These are phyloP conservation scores for Tenebrosternarchus preto DNA, from an alignment of 2,113 vertebrate species.

Conservation along the genomic window DNA sequence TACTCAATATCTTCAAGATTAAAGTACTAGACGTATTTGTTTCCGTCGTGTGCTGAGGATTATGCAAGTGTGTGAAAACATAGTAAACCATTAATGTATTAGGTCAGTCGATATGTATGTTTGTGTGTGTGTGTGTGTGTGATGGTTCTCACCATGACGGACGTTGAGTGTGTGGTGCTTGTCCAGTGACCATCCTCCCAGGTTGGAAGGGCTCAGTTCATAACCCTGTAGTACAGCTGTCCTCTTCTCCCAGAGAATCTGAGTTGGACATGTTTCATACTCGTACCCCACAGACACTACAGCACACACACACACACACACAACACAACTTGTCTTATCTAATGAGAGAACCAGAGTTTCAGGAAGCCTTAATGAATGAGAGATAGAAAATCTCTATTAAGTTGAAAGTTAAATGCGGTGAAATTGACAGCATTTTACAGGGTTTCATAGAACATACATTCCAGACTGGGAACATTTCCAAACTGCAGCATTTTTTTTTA, in stretches of 20 bases:
- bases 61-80: background rate
- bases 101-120: no score
- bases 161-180: constrained; percentile 87
- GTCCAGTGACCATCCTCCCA: constrained; percentile 88
- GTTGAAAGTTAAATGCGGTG: constrained; percentile 32
- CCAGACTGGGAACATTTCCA: background rate
- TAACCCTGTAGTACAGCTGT: constrained; percentile 86
- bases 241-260: constrained; percentile 89
- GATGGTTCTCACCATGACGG: constrained; percentile 81
- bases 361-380: constrained; percentile 43
- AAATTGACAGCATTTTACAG: constrained; percentile 8
- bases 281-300: constrained; percentile 88
- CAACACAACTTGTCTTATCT: constrained; percentile 48
- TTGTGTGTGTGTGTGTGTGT: background rate
- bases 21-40: background rate
- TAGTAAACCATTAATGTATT: background rate
- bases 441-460: constrained; percentile 20
- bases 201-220: constrained; percentile 85
- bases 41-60: background rate
- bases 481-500: background rate
- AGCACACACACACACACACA: constrained; percentile 22
- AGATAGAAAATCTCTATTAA: constrained; percentile 45
- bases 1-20: background rate
- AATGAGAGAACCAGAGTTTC: constrained; percentile 43
- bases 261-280: constrained; percentile 84